A percentile compares a stretch with the other conserved stretches of the same genome.
phyloP scores from a whole-genome alignment of 2,113 vertebrate species.

The Athene cunicularia region DNA sequence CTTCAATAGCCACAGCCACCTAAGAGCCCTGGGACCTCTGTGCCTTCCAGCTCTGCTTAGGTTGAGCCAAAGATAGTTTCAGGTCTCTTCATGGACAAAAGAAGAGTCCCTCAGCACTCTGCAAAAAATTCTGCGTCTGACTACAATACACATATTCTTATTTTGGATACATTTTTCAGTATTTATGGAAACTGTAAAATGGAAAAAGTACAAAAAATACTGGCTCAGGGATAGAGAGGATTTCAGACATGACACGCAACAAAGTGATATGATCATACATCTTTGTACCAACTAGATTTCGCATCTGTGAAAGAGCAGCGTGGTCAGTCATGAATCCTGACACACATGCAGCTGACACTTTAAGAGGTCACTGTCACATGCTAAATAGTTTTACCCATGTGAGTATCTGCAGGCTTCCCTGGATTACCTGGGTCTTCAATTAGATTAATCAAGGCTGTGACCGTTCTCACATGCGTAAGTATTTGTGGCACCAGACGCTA shows the following conservation, averaged over 20 bases:
- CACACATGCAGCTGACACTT: fast-evolving
- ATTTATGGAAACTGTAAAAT: neutral
- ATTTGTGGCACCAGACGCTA: neutral
- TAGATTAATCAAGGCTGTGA: neutral
- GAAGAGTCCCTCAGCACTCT: neutral
- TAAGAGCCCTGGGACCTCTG: fast-evolving
- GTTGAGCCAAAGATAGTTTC: neutral
- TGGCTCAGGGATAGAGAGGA: neutral
- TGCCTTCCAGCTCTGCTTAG: neutral
- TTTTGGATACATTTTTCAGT: neutral
- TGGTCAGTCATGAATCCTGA: fast-evolving
- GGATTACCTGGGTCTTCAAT: neutral
- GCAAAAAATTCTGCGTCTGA: neutral
- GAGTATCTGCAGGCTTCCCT: neutral
- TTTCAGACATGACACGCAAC: fast-evolving
- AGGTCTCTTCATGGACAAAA: fast-evolving
- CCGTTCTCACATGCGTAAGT: neutral
- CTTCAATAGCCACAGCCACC: neutral
- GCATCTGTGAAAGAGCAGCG: fast-evolving
- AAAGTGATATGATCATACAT: fast-evolving
- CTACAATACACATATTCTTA: neutral
- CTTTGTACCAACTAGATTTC: fast-evolving
- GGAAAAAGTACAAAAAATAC: neutral
- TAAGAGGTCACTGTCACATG: fast-evolving
- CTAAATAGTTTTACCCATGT: neutral